These are phyloP conservation scores for Argyresthia albistria DNA, from an alignment of 2,888 invertebrate species.

Conservation along the genomic window DNA sequence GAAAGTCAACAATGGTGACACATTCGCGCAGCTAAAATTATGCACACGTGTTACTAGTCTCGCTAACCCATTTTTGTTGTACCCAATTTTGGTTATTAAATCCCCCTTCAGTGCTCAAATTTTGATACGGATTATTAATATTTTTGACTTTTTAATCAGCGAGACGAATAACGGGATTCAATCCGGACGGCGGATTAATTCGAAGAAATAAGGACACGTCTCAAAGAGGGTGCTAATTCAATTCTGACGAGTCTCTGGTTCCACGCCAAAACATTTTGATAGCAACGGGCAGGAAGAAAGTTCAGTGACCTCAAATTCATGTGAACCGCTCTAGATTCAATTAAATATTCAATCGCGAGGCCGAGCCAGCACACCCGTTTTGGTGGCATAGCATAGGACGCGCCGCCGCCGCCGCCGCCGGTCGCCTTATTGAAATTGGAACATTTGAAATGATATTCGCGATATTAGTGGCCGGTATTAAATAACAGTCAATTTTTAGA, in stretches of 20 bases:
- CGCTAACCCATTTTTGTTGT: conserved; percentile 24
- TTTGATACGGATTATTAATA: conserved; percentile 7
- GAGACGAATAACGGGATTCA: background rate
- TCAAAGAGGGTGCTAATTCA: no score
- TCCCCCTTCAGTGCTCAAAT: background rate
- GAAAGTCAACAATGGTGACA: conserved; percentile 64
- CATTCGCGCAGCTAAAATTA: conserved; percentile 36
- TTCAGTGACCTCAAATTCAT: conserved; percentile 21
- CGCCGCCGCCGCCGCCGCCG: conserved; percentile 16
- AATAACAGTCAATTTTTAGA: background rate
- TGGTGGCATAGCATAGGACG: conserved; percentile 10
- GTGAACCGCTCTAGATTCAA: conserved; percentile 41
- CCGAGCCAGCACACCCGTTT: conserved; percentile 22
- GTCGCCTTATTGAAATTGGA: conserved; percentile 39
- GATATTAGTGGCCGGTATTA: background rate
- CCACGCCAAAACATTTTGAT: no score
- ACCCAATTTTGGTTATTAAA: conserved; percentile 12
- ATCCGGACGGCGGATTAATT: no score
- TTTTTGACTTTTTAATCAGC: conserved; percentile 6
- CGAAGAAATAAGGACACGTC: no score
- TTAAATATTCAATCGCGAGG: conserved; percentile 54
- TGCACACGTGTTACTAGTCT: conserved; percentile 36
- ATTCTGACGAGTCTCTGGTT: no score
- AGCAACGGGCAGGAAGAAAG: background rate
- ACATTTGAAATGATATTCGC: conserved; percentile 13